phyloP scores from a whole-genome alignment of 2,888 invertebrate species.

The Ichneumoninae sp. region DNA sequence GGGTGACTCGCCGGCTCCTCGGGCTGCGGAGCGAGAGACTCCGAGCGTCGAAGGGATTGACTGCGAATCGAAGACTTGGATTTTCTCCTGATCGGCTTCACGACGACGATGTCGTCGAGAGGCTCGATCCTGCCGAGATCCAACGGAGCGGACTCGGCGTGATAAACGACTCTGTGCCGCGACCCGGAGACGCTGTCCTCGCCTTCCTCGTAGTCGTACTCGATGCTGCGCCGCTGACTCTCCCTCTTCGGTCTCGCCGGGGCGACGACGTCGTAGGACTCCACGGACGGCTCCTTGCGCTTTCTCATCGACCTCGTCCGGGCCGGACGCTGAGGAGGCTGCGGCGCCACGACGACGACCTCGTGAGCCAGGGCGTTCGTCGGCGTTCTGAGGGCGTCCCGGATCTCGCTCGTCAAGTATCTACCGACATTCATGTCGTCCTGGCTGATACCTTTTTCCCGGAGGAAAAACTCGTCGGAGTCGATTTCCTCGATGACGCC shows the following conservation, averaged over 20 bases:
- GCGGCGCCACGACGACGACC: conserved; percentile 77
- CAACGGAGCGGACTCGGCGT: conserved; percentile 73
- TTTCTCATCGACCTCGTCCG: conserved; percentile 77
- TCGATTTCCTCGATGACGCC: conserved; percentile 94
- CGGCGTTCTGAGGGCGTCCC: conserved; percentile 89
- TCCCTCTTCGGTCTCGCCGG: conserved; percentile 85
- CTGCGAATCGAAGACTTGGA: conserved; percentile 79
- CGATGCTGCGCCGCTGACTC: conserved; percentile 73
- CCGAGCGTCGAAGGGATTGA: conserved; percentile 71
- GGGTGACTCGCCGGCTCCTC: conserved; percentile 22
- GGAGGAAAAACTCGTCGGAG: conserved; percentile 94
- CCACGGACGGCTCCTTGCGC: conserved; percentile 76
- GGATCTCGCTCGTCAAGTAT: conserved; percentile 91
- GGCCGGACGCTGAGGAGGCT: conserved; percentile 77
- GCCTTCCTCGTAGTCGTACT: conserved; percentile 61
- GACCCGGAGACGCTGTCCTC: conserved; percentile 69
- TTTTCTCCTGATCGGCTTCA: conserved; percentile 80
- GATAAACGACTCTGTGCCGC: conserved; percentile 79
- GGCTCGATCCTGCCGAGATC: conserved; percentile 73
- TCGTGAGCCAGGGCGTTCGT: conserved; percentile 88
- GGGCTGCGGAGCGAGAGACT: conserved; percentile 62
- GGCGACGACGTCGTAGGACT: conserved; percentile 71
- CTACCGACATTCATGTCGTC: conserved; percentile 92
- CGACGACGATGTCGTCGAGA: conserved; percentile 80
- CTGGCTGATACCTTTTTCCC: conserved; percentile 92